Evolutionary conservation across 2,797 vertebrate genomes (phyloP).

Genomic region (Acanthiza pusilla): DNA sequence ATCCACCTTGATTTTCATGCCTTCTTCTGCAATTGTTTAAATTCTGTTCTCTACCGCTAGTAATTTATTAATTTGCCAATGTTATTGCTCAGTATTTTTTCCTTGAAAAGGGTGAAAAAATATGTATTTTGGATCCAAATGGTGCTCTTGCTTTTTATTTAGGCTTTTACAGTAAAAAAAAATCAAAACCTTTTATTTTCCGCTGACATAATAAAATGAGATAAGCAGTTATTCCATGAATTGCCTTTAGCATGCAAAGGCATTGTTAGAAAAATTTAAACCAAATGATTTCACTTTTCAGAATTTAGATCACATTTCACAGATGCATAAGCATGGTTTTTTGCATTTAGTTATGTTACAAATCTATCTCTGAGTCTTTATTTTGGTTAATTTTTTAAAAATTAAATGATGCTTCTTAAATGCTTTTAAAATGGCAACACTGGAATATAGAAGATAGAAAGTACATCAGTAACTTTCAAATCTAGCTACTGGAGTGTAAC

Average conservation of each 20-base stretch:
- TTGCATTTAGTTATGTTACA: background rate
- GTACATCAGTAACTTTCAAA: background rate
- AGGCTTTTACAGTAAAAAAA: background rate
- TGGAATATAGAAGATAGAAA: background rate
- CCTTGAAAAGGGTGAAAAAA: background rate
- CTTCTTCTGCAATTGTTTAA: background rate
- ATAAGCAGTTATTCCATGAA: background rate
- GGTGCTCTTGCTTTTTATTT: background rate
- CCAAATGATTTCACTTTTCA: background rate
- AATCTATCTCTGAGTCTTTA: background rate
- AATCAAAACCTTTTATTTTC: background rate
- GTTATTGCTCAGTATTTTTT: background rate
- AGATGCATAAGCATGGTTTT: background rate
- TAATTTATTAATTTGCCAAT: background rate
- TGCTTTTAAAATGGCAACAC: background rate
- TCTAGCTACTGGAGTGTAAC: background rate
- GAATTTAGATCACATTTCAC: background rate
- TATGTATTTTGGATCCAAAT: background rate
- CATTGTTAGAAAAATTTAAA: background rate
- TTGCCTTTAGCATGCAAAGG: background rate
- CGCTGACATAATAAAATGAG: background rate
- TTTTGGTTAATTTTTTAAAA: background rate
- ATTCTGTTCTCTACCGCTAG: background rate
- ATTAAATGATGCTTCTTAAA: background rate
- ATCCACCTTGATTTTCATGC: background rate